Percentiles rank a stretch among this genome's conserved stretches.
phyloP scores from a whole-genome alignment of 2,888 invertebrate species.

The Harpalus rubripes region DNA sequence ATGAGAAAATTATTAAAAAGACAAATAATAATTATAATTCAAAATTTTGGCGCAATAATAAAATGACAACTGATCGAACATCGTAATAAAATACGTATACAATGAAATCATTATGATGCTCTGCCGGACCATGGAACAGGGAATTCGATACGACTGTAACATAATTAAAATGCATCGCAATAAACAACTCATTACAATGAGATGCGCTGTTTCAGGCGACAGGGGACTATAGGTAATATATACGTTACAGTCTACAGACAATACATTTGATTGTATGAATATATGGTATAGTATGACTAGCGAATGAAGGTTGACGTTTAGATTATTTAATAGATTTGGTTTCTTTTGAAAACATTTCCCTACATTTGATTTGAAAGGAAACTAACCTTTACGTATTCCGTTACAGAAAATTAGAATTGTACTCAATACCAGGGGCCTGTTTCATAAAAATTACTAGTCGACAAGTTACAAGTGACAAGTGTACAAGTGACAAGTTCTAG shows the following conservation, averaged over 20 bases:
- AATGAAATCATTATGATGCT: slow-evolving; percentile 41
- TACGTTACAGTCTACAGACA: not conserved
- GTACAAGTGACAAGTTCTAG: no score
- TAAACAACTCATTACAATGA: slow-evolving; percentile 48
- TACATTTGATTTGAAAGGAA: no score
- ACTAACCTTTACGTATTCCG: no score
- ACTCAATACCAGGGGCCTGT: no score
- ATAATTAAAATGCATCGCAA: slow-evolving; percentile 47
- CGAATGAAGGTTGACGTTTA: no score
- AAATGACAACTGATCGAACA: slow-evolving; percentile 44
- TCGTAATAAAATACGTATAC: slow-evolving; percentile 34
- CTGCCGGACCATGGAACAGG: slow-evolving; percentile 11
- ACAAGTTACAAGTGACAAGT: no score
- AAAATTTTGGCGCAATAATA: slow-evolving; percentile 33
- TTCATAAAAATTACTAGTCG: no score
- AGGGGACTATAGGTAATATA: not conserved
- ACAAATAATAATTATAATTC: slow-evolving; percentile 35
- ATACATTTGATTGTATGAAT: not conserved
- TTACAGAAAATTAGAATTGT: no score
- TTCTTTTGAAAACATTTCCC: no score
- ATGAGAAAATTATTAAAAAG: slow-evolving; percentile 52
- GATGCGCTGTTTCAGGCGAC: not conserved
- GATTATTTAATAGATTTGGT: no score
- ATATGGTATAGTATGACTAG: no score
- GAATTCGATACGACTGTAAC: slow-evolving; percentile 42